phyloP scores from a whole-genome alignment of 2,888 invertebrate species.

The Microdon myrmicae region DNA sequence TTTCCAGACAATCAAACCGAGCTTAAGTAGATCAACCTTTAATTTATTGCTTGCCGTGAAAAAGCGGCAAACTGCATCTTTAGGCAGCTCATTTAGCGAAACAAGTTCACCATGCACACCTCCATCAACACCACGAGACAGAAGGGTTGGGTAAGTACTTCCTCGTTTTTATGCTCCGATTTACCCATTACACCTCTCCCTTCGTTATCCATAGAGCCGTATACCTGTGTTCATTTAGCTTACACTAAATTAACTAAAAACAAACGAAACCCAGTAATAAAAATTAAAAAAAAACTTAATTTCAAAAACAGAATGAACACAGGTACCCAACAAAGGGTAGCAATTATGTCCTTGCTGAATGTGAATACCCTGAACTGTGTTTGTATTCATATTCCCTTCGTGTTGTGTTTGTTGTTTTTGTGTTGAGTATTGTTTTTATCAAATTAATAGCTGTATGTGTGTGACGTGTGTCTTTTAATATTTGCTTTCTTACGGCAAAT shows the following conservation, averaged over 20 bases:
- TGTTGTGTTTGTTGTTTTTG: conserved; percentile 16
- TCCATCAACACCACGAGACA: conserved; percentile 66
- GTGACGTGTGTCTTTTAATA: conserved; percentile 29
- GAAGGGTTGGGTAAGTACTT: conserved; percentile 63
- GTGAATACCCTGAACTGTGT: conserved; percentile 11
- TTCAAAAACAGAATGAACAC: not conserved
- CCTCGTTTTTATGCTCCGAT: conserved; percentile 11
- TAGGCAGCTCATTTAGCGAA: conserved; percentile 66
- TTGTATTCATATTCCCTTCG: conserved; percentile 28
- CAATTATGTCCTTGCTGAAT: conserved; percentile 34
- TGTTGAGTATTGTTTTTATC: conserved; percentile 39
- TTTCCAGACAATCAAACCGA: conserved; percentile 66
- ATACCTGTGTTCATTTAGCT: conserved; percentile 40
- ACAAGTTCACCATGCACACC: conserved; percentile 67
- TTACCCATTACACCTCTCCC: conserved; percentile 25
- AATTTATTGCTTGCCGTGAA: conserved; percentile 66
- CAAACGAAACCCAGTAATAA: too few species aligned
- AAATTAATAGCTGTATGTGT: conserved; percentile 6
- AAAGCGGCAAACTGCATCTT: conserved; percentile 65
- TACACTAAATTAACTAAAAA: conserved; percentile 35
- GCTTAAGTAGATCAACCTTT: conserved; percentile 66
- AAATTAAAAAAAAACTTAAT: not conserved
- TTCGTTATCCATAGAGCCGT: conserved; percentile 19
- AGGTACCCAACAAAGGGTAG: conserved; percentile 41
- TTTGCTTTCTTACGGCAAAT: too few species aligned